Evolutionary conservation across 2,113 vertebrate genomes (phyloP).

Genomic region (Lasiurus cinereus): DNA sequence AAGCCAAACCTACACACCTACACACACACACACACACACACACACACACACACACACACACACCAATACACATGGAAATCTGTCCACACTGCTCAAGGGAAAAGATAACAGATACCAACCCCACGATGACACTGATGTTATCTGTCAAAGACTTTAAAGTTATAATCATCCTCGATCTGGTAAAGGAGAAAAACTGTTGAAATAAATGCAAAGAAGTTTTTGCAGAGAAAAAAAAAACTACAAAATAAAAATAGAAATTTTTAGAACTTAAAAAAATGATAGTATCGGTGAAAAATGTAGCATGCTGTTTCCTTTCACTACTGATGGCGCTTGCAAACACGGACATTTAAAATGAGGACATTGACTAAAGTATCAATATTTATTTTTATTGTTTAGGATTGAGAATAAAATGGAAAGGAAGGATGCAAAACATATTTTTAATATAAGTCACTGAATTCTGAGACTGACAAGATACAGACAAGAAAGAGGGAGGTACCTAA

Average conservation of each 20-base stretch:
- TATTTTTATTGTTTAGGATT: not conserved
- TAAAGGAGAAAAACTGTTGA: not conserved
- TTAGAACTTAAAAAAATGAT: not conserved
- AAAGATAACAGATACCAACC: not conserved
- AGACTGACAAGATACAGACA: slow-evolving; percentile 21
- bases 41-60: not conserved
- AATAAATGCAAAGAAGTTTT: slow-evolving; percentile 43
- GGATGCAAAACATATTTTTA: not conserved
- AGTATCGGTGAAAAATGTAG: not conserved
- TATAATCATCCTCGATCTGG: not conserved
- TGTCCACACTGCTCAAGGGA: not conserved
- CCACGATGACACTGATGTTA: not conserved
- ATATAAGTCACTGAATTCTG: not conserved
- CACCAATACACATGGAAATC: not conserved
- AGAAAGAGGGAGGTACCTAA: slow-evolving; percentile 7
- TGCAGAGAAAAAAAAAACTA: not conserved
- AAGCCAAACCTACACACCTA: not conserved
- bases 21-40: too few relatives aligned
- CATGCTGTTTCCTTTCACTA: too few relatives aligned
- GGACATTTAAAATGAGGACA: too few relatives aligned
- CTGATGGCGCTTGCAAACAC: too few relatives aligned
- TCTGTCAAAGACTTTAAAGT: not conserved
- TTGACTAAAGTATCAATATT: not conserved
- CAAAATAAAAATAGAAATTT: not conserved
- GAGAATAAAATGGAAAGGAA: slow-evolving; percentile 12